A percentile compares a stretch with the other conserved stretches of the same genome.
Evolutionary conservation across 2,888 invertebrate genomes (phyloP).

Genomic region (Eudasyphora cyanicolor): DNA sequence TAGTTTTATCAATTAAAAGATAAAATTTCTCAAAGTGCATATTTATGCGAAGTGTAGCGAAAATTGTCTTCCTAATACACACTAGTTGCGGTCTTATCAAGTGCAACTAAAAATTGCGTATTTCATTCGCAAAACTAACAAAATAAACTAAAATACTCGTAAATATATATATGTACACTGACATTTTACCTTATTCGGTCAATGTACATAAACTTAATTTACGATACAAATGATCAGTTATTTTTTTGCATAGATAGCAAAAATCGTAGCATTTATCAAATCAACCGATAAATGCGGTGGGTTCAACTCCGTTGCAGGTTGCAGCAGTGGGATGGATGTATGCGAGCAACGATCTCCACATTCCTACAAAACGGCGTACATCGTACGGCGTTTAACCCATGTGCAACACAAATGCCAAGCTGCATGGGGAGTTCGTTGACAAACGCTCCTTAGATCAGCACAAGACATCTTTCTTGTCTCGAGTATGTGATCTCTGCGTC

Average conservation of each 20-base stretch:
- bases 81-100: not conserved
- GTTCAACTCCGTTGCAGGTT: not conserved
- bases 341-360: not conserved
- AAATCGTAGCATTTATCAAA: not conserved
- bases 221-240: not conserved
- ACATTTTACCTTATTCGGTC: not conserved
- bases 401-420: not conserved
- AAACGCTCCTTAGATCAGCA: not conserved
- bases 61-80: not conserved
- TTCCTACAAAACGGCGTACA: not conserved
- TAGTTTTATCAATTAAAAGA: no score
- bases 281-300: not conserved
- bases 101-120: not conserved
- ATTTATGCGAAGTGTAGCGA: not conserved
- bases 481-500: not conserved
- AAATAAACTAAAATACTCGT: not conserved
- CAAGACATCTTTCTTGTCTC: constrained; percentile 16
- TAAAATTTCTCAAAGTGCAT: not conserved
- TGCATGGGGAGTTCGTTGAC: constrained; percentile 11
- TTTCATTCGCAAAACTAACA: not conserved
- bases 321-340: not conserved
- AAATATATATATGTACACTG: not conserved
- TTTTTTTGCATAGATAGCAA: not conserved
- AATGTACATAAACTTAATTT: constrained; percentile 22
- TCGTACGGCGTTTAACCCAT: not conserved